Conservation (phyloP, 2,797 vertebrate species). For the Menidia menidia region DNA sequence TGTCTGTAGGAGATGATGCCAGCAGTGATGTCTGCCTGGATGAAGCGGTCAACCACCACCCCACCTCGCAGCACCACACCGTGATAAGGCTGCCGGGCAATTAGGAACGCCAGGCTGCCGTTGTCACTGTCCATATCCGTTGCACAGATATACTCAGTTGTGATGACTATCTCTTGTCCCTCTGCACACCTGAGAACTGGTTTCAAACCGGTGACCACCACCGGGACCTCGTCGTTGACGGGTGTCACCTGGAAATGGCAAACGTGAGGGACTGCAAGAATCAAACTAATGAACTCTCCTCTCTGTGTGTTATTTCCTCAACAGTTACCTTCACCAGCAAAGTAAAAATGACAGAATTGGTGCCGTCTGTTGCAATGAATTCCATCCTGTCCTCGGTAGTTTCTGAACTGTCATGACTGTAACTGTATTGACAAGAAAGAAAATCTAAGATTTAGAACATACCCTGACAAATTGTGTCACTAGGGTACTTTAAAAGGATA, state of each 20-base stretch:
- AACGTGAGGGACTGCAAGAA: not conserved
- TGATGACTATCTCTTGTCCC: constrained; percentile 86
- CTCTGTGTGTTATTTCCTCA: not conserved
- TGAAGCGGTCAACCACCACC: constrained; percentile 83
- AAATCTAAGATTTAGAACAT: not conserved
- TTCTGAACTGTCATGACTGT: constrained; percentile 92
- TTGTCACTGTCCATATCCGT: constrained; percentile 91
- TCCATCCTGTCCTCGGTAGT: constrained; percentile 84
- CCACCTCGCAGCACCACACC: constrained; percentile 86
- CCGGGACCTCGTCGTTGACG: constrained; percentile 92
- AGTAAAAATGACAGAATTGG: constrained; percentile 83
- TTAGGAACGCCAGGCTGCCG: constrained; percentile 82
- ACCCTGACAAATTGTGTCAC: no score
- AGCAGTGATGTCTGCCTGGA: constrained; percentile 87
- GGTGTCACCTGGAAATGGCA: constrained; percentile 83
- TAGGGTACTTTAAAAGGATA: no score
- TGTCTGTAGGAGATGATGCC: constrained; percentile 89
- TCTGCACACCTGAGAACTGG: constrained; percentile 87
- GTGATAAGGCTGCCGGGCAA: constrained; percentile 84
- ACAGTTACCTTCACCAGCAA: constrained; percentile 86
- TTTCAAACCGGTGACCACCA: constrained; percentile 83
- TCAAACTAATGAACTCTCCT: fast-evolving
- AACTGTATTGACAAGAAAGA: constrained; percentile 76
- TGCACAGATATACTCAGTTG: constrained; percentile 87
- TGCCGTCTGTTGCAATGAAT: constrained; percentile 88